Evolutionary conservation across 1,140 invertebrate genomes (phyloP).

Genomic region (Homarus americanus): DNA sequence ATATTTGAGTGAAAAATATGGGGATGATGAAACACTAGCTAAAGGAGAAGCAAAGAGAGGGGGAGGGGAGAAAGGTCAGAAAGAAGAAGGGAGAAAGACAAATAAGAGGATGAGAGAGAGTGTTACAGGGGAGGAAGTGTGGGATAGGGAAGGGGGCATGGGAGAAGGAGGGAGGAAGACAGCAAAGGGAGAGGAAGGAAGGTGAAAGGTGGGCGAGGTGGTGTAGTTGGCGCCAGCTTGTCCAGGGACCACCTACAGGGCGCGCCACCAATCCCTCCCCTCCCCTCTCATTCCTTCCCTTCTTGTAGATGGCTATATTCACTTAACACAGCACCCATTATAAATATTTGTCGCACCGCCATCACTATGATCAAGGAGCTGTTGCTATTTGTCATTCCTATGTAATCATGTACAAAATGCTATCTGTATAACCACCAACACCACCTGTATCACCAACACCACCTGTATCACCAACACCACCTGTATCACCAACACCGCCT

Average conservation of each 20-base stretch:
- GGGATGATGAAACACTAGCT: no score
- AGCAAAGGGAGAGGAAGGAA: not conserved
- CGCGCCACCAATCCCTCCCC: not conserved
- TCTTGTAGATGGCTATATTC: no score
- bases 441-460: no score
- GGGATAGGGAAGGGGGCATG: not conserved
- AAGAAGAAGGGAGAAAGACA: not conserved
- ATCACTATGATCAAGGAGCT: no score
- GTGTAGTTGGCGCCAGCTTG: conserved; percentile 39
- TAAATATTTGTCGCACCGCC: no score
- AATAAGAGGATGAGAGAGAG: not conserved
- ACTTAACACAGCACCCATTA: no score
- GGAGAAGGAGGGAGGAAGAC: not conserved
- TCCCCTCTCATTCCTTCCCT: conserved; percentile 1
- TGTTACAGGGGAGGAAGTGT: not conserved
- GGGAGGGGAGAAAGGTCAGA: not conserved
- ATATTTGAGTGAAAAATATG: no score
- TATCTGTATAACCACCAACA: no score
- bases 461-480: no score
- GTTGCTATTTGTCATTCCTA: no score
- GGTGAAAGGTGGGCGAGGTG: conserved; percentile 14
- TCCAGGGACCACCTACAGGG: not conserved
- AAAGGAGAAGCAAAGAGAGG: not conserved
- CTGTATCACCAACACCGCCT: no score
- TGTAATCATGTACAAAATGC: no score